phyloP scores from a whole-genome alignment of 2,888 invertebrate genomes.

The Drosophila algonquin region DNA sequence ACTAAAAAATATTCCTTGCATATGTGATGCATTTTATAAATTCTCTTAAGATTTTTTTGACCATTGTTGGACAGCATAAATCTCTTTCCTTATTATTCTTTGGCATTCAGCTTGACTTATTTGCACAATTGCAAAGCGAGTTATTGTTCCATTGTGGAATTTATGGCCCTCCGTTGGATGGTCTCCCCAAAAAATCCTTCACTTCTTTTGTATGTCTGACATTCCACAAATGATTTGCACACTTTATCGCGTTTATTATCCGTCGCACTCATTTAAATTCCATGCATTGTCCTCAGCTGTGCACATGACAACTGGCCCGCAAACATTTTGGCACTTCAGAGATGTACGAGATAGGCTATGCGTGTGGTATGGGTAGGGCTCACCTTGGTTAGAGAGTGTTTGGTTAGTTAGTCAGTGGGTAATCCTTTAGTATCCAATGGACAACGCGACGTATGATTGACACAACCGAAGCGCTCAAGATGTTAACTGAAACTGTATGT shows the following conservation, averaged over 20 bases:
- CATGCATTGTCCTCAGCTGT: constrained; percentile 39
- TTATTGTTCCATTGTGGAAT: constrained; percentile 28
- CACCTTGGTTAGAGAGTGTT: constrained; percentile 62
- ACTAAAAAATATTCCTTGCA: not conserved
- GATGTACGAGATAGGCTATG: not conserved
- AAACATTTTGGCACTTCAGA: not conserved
- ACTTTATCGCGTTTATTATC: constrained; percentile 50
- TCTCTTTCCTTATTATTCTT: constrained; percentile 28
- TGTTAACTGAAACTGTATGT: constrained; percentile 82
- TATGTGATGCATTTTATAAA: not conserved
- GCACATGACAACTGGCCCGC: not conserved
- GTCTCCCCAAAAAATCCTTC: constrained; percentile 14
- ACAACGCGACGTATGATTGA: constrained; percentile 54
- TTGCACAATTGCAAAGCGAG: constrained; percentile 25
- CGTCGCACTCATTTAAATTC: constrained; percentile 64
- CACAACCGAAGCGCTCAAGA: constrained; percentile 74
- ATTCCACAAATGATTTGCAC: constrained; percentile 54
- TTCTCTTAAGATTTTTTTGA: constrained; percentile 2
- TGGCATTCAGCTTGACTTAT: constrained; percentile 37
- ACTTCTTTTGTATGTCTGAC: constrained; percentile 34
- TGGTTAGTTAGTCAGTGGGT: constrained; percentile 56
- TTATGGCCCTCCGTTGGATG: constrained; percentile 14
- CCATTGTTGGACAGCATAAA: constrained; percentile 33
- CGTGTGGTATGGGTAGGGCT: constrained; percentile 37
- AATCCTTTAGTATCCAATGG: constrained; percentile 67